Base-by-base conservation (phyloP, 2,888 invertebrate species). In the Aproaerema taeniolella region DNA sequence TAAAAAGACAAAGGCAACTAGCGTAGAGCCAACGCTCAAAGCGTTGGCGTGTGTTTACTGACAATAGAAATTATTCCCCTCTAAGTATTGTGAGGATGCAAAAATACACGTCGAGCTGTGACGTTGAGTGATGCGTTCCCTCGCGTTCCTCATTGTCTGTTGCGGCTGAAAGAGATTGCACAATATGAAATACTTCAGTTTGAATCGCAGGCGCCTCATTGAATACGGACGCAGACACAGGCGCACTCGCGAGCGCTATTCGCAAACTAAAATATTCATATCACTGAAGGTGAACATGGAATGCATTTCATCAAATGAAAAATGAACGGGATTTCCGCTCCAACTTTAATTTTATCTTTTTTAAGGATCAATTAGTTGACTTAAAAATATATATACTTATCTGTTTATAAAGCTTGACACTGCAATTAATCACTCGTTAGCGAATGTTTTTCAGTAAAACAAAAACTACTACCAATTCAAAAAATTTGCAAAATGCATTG, bases 41-140 rank as follows among this genome's bases (percentile, higher is more conserved):
- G 70, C 69, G 62, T 50, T 54, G 50, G 62, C 61, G 62, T 67
- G 61, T 74, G 63, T 67, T 69, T 69, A 66, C 75, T 67, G 70
- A 81, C 80, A 79, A 78, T 77, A 75, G 76, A 76, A 77, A 81
- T 81, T 69, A 79, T 77, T 78, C 66, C 71, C 69, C 72, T 60
- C 67, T 71, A 67, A 72, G 75, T 72, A 74, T 79, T 74, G 71
- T 76, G 70, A 67, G 68, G 58, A 76, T 78, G 75, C 73, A 79
- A 81, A 82, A 83, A 81, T 79, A 74, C 66, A 65, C 66, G 72
- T 74, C 74, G 59, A 67, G 58, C 60, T 52, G 67, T 79, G 85
- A 83, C 83, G 71, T 82, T 82, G 85, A 85, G 77, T 82, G 83
- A 85, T 86, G 80, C 80, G 77, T 74, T 72, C 67, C 62, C 60